Conservation (phyloP, 2,797 vertebrate species). For the Limosa lapponica region DNA sequence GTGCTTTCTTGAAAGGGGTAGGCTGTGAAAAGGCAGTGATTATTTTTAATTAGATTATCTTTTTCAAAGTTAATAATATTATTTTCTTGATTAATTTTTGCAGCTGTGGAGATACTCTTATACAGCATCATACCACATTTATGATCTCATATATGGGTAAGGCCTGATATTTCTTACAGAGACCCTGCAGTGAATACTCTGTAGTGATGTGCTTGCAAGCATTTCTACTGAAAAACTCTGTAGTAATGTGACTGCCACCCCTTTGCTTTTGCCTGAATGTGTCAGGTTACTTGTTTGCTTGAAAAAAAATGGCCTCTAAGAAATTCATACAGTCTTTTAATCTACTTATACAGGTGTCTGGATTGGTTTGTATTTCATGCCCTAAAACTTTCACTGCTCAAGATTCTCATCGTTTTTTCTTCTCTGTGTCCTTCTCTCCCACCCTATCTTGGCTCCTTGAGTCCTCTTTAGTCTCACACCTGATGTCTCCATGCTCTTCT, state of each 20-base stretch:
- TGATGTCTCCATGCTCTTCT: not conserved
- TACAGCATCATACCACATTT: conserved; percentile 92
- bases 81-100: conserved; percentile 57
- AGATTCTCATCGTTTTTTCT: not conserved
- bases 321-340: not conserved
- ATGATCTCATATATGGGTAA: conserved; percentile 86
- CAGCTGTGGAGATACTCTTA: conserved; percentile 97
- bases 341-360: not conserved
- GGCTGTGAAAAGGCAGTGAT: not conserved
- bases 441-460: not conserved
- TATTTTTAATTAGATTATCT: not conserved
- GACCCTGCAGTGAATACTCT: not conserved
- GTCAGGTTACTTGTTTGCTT: not conserved
- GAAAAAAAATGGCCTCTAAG: not conserved
- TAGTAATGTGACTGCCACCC: not conserved
- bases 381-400: not conserved
- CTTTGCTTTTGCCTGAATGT: conserved; percentile 29
- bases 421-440: not conserved
- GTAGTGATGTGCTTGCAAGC: not conserved
- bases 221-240: not conserved
- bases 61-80: conserved; percentile 1
- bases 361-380: not conserved
- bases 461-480: not conserved
- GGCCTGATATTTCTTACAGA: conserved; percentile 39
- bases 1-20: not conserved